Conservation (phyloP, 2,113 vertebrate genomes). For the Anolis carolinensis region DNA sequence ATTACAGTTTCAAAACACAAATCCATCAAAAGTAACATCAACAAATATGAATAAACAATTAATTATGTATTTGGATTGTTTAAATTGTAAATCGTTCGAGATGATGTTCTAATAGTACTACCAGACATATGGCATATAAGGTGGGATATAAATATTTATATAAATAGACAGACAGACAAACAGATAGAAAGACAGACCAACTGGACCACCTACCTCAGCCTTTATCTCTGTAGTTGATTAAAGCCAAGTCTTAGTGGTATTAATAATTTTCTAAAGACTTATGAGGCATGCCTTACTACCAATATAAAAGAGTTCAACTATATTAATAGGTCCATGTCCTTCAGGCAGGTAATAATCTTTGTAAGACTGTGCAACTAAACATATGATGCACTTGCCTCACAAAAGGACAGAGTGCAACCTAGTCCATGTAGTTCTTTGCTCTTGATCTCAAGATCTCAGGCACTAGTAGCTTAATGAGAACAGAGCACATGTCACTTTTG, state of each 20-base stretch:
- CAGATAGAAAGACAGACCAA: too few species aligned
- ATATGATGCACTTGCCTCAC: neutral
- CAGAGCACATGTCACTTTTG: neutral
- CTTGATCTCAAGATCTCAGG: neutral
- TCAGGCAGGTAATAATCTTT: neutral
- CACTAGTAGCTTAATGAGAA: neutral
- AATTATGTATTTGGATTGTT: too few species aligned
- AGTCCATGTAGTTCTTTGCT: neutral
- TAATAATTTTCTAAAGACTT: neutral
- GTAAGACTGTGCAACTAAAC: neutral
- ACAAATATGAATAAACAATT: too few species aligned
- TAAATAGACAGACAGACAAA: too few species aligned
- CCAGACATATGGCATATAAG: too few species aligned
- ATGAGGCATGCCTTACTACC: neutral
- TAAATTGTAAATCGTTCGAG: too few species aligned
- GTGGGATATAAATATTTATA: too few species aligned
- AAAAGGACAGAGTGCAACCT: neutral
- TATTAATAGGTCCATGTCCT: too few species aligned
- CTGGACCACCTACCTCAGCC: too few species aligned
- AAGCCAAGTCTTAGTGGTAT: neutral
- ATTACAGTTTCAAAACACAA: too few species aligned
- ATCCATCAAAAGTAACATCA: too few species aligned
- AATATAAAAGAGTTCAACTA: neutral
- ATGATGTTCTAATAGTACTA: too few species aligned
- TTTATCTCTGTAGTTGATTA: neutral